Base-by-base conservation (phyloP, 2,888 invertebrate genomes). In the Macrosoma leucophasiata region DNA sequence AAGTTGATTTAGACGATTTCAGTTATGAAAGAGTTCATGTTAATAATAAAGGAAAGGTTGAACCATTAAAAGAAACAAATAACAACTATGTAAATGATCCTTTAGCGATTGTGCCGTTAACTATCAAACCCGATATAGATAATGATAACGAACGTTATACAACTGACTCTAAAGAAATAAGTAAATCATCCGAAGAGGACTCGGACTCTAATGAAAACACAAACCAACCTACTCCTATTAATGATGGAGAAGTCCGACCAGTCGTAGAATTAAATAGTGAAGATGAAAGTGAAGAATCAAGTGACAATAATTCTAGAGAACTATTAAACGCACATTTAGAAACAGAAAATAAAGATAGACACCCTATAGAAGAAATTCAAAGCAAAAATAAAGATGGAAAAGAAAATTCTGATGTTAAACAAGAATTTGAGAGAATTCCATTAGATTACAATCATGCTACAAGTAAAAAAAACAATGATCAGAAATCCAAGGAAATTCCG, bases 401-500 rank as follows among this genome's bases (percentile, higher is more conserved):
- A 0, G 62, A 61, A 38, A 56, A 55, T 36, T 57, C 34, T 33
- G 63, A 82, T 41, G 58, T 78, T 1, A 82, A 82, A 55, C 67
- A 82, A 55, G 64, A 81, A 42, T 78, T 84, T 57, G 82, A 85
- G 64, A 67, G 78, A 50, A 76, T 82, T 37, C 84, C 85, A 3
- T 50, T 73, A 29, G 58, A 79, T 59, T 82, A 85, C 41, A 78
- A 77, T 36, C 79, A 79, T 36, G 60, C n/a, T 18, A 29, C 20
- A 25, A 31, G 24, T 23, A 43, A 58, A 25, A 41, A 52, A 31
- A 41, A 46, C 15, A 44, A 50, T 3, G 33, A 46, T 25, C 41
- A 44, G 14, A 33, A 13, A 11, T 30, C 44, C 20, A 30, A 43
- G 22, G 39, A 35, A 27, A 36, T 32, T 29, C 35, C 47, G 39